Evolutionary conservation across 2,797 vertebrate genomes (phyloP).

Genomic region (Bovichtus diacanthus): DNA sequence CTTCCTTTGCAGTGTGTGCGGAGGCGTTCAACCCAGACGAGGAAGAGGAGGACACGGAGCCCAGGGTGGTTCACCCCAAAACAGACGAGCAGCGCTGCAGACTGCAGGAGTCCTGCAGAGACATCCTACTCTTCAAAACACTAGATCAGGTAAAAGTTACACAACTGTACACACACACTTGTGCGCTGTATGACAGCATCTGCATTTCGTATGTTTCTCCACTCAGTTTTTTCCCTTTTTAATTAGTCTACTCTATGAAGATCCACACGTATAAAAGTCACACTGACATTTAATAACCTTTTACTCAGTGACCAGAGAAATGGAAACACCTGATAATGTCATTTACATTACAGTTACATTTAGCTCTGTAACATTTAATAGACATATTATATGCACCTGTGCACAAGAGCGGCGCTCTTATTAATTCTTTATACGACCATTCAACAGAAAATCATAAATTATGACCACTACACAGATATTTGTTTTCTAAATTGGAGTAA

Average conservation of each 20-base stretch:
- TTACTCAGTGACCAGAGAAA: background rate
- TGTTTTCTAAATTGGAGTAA: too few relatives aligned
- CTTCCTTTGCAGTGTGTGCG: slow-evolving; percentile 91
- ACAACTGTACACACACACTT: background rate
- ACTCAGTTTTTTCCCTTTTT: background rate
- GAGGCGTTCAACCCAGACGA: slow-evolving; percentile 98
- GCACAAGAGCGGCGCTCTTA: too few relatives aligned
- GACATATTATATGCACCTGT: too few relatives aligned
- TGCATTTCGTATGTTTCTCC: background rate
- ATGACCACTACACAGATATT: too few relatives aligned
- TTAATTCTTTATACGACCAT: too few relatives aligned
- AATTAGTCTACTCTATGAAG: background rate
- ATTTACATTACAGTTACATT: too few relatives aligned
- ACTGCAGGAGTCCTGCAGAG: slow-evolving; percentile 97
- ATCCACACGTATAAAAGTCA: background rate
- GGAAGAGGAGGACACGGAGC: slow-evolving; percentile 96
- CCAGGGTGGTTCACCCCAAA: slow-evolving; percentile 96
- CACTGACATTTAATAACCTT: background rate
- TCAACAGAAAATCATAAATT: too few relatives aligned
- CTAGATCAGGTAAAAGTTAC: slow-evolving; percentile 91
- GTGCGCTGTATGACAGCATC: background rate
- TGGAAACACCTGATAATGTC: background rate
- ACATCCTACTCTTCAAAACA: slow-evolving; percentile 98
- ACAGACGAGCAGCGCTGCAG: slow-evolving; percentile 96
- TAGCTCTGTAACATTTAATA: too few relatives aligned